Conservation (phyloP, 2,888 invertebrate species). For the Cyaniris semiargus region DNA sequence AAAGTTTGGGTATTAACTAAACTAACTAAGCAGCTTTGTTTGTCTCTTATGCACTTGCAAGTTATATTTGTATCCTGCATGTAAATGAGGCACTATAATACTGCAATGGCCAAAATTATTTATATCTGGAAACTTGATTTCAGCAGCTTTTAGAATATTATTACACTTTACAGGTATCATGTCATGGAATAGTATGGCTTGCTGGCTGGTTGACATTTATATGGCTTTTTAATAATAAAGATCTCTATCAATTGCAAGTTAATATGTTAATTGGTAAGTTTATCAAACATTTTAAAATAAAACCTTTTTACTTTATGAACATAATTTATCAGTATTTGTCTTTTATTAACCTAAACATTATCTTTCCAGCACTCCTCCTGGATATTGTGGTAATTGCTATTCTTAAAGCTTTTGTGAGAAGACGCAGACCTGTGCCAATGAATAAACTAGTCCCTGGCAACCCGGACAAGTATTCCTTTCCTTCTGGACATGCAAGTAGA, state of each 20-base stretch:
- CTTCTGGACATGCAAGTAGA: slow-evolving; percentile 96
- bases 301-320: not conserved
- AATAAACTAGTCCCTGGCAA: slow-evolving; percentile 87
- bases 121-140: not conserved
- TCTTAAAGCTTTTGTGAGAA: slow-evolving; percentile 87
- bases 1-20: not conserved
- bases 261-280: slow-evolving; percentile 90
- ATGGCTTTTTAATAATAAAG: slow-evolving; percentile 85
- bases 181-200: slow-evolving; percentile 94
- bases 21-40: not conserved
- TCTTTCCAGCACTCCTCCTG: slow-evolving; percentile 86
- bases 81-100: too few species aligned
- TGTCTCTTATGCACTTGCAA: not conserved
- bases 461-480: slow-evolving; percentile 94
- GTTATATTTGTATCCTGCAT: too few species aligned
- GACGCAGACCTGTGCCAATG: slow-evolving; percentile 87
- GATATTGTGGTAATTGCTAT: slow-evolving; percentile 89
- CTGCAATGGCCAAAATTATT: too few species aligned
- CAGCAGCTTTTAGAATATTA: not conserved
- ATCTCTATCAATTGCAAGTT: slow-evolving; percentile 89
- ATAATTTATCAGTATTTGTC: not conserved
- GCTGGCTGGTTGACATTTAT: slow-evolving; percentile 87
- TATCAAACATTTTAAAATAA: too few species aligned
- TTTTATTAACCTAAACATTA: not conserved
- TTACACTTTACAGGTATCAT: slow-evolving; percentile 83